Conservation (phyloP, 2,113 vertebrate species). For the Crotalus helleri region DNA sequence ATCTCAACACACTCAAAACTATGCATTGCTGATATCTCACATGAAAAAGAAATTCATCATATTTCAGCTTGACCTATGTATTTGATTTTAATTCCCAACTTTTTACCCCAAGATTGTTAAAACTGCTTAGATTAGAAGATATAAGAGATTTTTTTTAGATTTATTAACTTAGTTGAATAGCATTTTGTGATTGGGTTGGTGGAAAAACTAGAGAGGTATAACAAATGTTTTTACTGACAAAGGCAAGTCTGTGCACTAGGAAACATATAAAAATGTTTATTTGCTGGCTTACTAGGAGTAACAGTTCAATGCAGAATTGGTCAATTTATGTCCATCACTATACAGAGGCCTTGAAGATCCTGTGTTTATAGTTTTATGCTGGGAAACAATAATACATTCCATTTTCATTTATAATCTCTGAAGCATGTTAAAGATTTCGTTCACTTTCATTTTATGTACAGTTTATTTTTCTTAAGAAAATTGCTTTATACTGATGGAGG, state of each 20-base stretch:
- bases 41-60: neutral
- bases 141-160: neutral
- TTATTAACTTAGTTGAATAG: conserved; percentile 10
- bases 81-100: neutral
- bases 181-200: conserved; percentile 12
- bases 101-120: neutral
- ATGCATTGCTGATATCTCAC: neutral
- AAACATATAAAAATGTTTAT: conserved; percentile 28
- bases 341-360: conserved; percentile 16
- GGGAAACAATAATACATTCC: neutral
- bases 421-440: neutral
- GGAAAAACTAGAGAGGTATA: conserved; percentile 21
- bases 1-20: neutral
- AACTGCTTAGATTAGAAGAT: neutral
- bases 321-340: conserved; percentile 4
- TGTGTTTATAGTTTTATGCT: neutral
- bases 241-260: conserved; percentile 22
- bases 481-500: neutral
- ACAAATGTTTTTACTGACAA: conserved; percentile 7
- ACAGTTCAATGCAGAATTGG: conserved; percentile 24
- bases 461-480: neutral
- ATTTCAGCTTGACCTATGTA: neutral
- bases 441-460: neutral
- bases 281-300: conserved; percentile 17
- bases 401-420: neutral